A percentile compares a stretch with the other conserved stretches of the same genome.
Conservation (phyloP, 2,113 vertebrate genomes). For the Ictalurus punctatus region DNA sequence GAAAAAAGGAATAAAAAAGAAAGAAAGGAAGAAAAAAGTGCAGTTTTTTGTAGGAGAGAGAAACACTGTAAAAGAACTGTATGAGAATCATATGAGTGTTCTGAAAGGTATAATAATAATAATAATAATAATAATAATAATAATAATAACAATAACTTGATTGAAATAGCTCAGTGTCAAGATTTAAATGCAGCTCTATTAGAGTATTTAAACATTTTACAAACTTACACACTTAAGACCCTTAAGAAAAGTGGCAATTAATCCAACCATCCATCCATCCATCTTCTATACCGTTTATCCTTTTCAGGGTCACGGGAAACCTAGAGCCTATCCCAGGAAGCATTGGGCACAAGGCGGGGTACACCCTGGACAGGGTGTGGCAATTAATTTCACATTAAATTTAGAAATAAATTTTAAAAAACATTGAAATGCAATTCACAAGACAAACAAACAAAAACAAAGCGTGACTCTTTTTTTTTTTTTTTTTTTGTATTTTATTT, state of each 20-base stretch:
- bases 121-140: background rate
- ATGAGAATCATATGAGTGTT: background rate
- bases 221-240: background rate
- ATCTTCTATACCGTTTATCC: no score
- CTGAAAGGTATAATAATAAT: background rate
- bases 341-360: no score
- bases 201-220: background rate
- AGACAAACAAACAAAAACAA: no score
- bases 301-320: no score
- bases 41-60: no score
- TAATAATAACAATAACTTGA: background rate
- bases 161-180: background rate
- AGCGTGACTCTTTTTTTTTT: no score
- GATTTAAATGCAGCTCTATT: background rate
- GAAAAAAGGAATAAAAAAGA: background rate
- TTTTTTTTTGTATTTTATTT: background rate
- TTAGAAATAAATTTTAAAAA: no score
- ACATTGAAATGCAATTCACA: no score
- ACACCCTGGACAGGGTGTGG: no score
- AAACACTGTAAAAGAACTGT: background rate
- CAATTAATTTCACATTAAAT: background rate
- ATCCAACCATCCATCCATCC: no score
- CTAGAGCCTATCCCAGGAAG: no score
- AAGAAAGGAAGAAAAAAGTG: background rate
- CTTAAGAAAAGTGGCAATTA: background rate